Percentiles rank a stretch among this genome's conserved stretches.
Conservation (phyloP, 2,113 vertebrate genomes). For the Nyctibius bracteatus region DNA sequence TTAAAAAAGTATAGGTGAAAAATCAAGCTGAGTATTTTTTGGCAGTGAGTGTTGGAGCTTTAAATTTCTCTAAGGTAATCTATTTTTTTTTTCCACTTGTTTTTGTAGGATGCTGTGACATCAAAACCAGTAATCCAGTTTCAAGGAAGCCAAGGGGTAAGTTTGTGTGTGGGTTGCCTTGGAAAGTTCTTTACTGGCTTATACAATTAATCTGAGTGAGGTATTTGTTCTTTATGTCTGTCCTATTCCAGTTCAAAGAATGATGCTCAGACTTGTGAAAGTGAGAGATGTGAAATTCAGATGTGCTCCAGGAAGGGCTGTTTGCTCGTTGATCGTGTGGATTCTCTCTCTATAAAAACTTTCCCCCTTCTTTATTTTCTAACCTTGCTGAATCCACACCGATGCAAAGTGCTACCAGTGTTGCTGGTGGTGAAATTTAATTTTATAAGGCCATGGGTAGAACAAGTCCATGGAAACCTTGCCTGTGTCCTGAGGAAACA, state of each 20-base stretch:
- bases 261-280: not conserved
- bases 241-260: not conserved
- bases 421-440: not conserved
- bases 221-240: not conserved
- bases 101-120: conserved; percentile 78
- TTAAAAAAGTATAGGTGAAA: not conserved
- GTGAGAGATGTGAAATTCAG: rapidly evolving
- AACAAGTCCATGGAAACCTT: not conserved
- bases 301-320: not conserved
- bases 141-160: conserved; percentile 97
- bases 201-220: rapidly evolving
- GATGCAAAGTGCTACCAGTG: not conserved
- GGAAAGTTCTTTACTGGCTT: not conserved
- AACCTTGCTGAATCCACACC: not conserved
- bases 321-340: rapidly evolving
- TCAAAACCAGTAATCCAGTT: conserved; percentile 88
- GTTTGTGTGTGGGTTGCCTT: conserved; percentile 24
- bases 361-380: not conserved
- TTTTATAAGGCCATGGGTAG: rapidly evolving
- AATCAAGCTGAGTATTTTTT: not conserved
- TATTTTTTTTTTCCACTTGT: not conserved
- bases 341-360: not conserved
- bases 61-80: not conserved
- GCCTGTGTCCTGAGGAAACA: not conserved
- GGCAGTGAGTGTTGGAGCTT: not conserved